Evolutionary conservation across 1,140 invertebrate species (phyloP).

Genomic region (Sweltsa coloradensis): DNA sequence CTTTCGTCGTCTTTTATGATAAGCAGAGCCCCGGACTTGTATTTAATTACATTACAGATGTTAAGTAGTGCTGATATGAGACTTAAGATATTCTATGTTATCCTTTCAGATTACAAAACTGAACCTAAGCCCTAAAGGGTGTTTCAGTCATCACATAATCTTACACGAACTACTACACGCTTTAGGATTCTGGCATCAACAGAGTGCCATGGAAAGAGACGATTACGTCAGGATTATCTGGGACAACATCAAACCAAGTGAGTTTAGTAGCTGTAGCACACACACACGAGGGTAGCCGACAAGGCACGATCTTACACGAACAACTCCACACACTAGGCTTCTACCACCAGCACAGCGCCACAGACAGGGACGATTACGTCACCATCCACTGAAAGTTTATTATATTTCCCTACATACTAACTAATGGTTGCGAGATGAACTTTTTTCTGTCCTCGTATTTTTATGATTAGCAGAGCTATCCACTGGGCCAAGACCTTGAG

Average conservation of each 20-base stretch:
- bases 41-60: too few relatives aligned
- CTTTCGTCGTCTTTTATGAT: too few relatives aligned
- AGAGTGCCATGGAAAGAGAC: slow-evolving; percentile 33
- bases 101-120: neutral
- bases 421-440: too few relatives aligned
- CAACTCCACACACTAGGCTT: slow-evolving; percentile 55
- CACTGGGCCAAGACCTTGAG: too few relatives aligned
- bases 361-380: slow-evolving; percentile 56
- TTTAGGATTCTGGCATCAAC: slow-evolving; percentile 37
- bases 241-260: slow-evolving; percentile 26
- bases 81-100: neutral
- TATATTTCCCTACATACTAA: too few relatives aligned
- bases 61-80: neutral
- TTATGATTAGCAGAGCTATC: too few relatives aligned
- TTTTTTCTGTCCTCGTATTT: too few relatives aligned
- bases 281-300: slow-evolving; percentile 33
- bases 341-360: slow-evolving; percentile 56
- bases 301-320: slow-evolving; percentile 51
- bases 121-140: slow-evolving; percentile 20
- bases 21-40: too few relatives aligned
- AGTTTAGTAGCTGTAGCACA: too few relatives aligned
- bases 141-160: slow-evolving; percentile 25
- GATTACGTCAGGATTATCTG: slow-evolving; percentile 29
- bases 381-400: slow-evolving; percentile 56
- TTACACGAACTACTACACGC: slow-evolving; percentile 37